Conservation (phyloP, 1,140 invertebrate genomes). For the Drosophila ironensis region DNA sequence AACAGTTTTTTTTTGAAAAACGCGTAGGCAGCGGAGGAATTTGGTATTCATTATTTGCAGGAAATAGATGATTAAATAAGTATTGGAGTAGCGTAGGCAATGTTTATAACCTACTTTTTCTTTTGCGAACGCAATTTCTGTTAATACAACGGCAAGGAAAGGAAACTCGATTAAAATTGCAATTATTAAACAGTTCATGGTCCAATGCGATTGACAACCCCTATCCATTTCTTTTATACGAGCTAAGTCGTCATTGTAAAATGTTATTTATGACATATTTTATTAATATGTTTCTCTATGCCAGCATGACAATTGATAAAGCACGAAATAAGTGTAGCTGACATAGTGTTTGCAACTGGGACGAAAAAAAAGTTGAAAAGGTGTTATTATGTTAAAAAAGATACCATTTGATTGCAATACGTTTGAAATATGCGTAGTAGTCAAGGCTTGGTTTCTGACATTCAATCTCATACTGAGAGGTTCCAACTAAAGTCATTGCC, state of each 20-base stretch:
- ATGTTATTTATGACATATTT: not conserved
- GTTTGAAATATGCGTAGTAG: conserved; percentile 26
- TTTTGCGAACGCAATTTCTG: not conserved
- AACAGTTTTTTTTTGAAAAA: conserved; percentile 73
- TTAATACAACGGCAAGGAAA: conserved; percentile 17
- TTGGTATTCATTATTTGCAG: not conserved
- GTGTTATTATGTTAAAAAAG: not conserved
- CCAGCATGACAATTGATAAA: not conserved
- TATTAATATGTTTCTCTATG: not conserved
- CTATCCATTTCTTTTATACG: not conserved
- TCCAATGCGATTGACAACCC: not conserved
- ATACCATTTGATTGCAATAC: no score
- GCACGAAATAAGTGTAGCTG: not conserved
- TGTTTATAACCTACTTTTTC: no score
- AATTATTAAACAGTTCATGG: no score
- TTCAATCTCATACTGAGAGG: conserved; percentile 18
- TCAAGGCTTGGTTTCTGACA: conserved; percentile 1
- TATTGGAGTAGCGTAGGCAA: not conserved
- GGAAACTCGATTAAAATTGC: conserved; percentile 5
- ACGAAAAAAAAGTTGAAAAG: not conserved
- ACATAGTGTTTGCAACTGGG: not conserved
- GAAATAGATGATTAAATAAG: conserved; percentile 56
- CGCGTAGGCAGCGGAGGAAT: conserved; percentile 67
- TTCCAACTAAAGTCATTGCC: conserved; percentile 39
- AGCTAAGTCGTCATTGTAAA: not conserved